Conservation (phyloP, 2,888 invertebrate genomes). For the Lathronympha strigana region DNA sequence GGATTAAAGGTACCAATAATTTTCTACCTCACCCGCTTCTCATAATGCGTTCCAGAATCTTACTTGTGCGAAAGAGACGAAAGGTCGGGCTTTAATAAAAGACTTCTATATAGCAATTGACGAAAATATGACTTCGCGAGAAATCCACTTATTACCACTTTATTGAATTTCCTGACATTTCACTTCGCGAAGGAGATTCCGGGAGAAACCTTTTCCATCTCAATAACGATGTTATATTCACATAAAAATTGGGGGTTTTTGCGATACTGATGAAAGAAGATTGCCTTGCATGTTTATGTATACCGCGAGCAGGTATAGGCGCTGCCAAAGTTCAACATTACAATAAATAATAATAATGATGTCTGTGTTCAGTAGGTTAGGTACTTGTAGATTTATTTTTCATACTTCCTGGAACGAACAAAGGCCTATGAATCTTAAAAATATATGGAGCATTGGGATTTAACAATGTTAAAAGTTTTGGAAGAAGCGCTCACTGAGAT, state of each 20-base stretch:
- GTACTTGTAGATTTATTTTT: background rate
- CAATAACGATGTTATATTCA: conserved; percentile 58
- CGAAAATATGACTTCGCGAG: conserved; percentile 66
- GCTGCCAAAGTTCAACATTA: background rate
- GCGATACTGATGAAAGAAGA: conserved; percentile 44
- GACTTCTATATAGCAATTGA: conserved; percentile 57
- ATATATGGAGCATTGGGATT: background rate
- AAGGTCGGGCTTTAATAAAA: conserved; percentile 58
- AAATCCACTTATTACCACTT: conserved; percentile 74
- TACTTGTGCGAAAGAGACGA: conserved; percentile 40
- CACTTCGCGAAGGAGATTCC: conserved; percentile 59
- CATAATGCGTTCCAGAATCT: conserved; percentile 34
- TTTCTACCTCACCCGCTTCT: conserved; percentile 36
- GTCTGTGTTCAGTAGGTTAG: background rate
- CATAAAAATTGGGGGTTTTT: conserved; percentile 54
- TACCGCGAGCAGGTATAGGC: background rate
- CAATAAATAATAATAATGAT: background rate
- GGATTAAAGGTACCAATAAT: conserved; percentile 38
- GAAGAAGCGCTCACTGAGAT: background rate
- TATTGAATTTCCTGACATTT: conserved; percentile 73
- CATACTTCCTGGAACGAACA: background rate
- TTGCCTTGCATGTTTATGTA: conserved; percentile 34
- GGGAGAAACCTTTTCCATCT: conserved; percentile 57
- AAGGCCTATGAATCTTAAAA: background rate
- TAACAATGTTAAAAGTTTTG: conserved; percentile 12